Percentiles rank a stretch among this genome's conserved stretches.
Conservation (phyloP, 2,888 invertebrate genomes). For the Pristionchus fissidentatus region DNA sequence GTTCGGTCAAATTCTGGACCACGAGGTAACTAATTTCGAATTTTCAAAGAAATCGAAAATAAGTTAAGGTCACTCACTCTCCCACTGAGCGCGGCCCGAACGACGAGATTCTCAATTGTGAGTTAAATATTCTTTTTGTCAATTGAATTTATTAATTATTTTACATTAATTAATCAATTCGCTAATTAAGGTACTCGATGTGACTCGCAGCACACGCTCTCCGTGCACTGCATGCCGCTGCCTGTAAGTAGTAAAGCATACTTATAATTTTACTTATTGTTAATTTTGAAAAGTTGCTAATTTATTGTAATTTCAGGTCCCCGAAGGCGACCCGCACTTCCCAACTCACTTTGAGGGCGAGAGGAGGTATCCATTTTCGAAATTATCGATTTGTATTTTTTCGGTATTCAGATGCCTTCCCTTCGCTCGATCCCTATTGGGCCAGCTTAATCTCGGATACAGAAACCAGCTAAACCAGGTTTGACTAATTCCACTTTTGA, state of each 20-base stretch:
- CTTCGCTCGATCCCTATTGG: conserved; percentile 92
- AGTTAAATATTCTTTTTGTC: not conserved
- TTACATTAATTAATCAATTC: not conserved
- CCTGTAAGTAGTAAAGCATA: conserved; percentile 78
- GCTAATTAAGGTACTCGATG: conserved; percentile 78
- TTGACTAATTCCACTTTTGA: not conserved
- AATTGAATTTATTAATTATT: not conserved
- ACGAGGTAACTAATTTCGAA: conserved; percentile 57
- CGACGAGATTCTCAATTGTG: conserved; percentile 72
- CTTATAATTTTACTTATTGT: not conserved
- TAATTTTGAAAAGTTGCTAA: not conserved
- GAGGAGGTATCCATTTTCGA: not conserved
- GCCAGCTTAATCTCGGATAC: conserved; percentile 84
- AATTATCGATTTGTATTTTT: no score
- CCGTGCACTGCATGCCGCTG: conserved; percentile 94
- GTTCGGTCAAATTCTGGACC: conserved; percentile 74
- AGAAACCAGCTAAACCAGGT: conserved; percentile 55
- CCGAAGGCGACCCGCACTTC: conserved; percentile 89
- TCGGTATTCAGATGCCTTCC: conserved; percentile 85
- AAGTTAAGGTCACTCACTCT: conserved; percentile 67
- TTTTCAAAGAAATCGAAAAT: no score
- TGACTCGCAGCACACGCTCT: conserved; percentile 88
- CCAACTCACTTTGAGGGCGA: conserved; percentile 66
- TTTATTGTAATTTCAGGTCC: conserved; percentile 79
- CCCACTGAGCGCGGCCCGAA: conserved; percentile 67